Percentiles rank a stretch among this genome's conserved stretches.
phyloP scores from a whole-genome alignment of 2,113 vertebrate species.

The Chaetodon trifascialis region DNA sequence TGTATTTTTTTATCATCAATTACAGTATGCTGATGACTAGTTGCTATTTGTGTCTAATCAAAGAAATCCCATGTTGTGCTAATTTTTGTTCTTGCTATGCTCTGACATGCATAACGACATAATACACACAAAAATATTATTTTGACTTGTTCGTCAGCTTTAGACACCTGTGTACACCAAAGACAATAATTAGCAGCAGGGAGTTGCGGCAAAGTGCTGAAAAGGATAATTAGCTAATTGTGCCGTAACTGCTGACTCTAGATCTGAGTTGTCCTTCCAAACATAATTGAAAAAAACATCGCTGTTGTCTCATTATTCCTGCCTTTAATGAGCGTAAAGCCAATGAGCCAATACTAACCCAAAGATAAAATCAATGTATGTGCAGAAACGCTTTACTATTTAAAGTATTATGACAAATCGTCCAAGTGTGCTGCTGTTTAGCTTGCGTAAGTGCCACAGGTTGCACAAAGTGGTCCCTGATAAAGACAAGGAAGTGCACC shows the following conservation, averaged over 20 bases:
- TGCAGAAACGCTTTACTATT: not conserved
- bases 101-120: not conserved
- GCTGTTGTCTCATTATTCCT: not conserved
- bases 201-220: not conserved
- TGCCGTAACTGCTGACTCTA: conserved; percentile 40
- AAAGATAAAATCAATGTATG: not conserved
- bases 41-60: not conserved
- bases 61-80: not conserved
- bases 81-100: not conserved
- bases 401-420: conserved; percentile 4
- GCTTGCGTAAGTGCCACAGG: not conserved
- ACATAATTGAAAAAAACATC: not conserved
- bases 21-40: conserved; percentile 19
- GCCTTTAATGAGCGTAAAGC: conserved; percentile 5
- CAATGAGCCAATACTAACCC: not conserved
- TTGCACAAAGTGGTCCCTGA: conserved; percentile 1
- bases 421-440: not conserved
- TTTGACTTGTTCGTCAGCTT: not conserved
- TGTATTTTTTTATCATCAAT: not conserved
- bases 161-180: conserved; percentile 1
- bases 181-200: not conserved
- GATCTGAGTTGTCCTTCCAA: not conserved
- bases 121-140: not conserved
- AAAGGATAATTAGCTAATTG: conserved; percentile 35
- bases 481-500: conserved; percentile 29